phyloP scores from a whole-genome alignment of 2,888 invertebrate genomes.

The Cantharis flavilabris region DNA sequence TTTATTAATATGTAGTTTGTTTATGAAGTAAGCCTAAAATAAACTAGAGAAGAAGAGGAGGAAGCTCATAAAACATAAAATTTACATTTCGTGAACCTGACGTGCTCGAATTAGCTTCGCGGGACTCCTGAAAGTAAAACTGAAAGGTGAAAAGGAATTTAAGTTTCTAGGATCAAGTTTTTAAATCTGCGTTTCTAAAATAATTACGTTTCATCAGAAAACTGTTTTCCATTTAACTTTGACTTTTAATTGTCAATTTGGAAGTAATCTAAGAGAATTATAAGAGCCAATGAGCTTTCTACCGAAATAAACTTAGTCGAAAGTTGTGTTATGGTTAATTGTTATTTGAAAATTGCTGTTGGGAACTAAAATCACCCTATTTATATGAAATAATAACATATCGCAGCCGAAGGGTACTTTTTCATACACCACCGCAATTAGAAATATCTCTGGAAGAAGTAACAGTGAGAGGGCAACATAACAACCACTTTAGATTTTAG shows the following conservation, averaged over 20 bases:
- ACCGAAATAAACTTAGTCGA: slow-evolving; percentile 20
- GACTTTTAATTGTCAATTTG: slow-evolving; percentile 22
- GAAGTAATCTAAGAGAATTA: slow-evolving; percentile 10
- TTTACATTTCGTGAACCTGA: not conserved
- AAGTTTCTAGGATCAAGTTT: not conserved
- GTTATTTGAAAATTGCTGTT: not conserved
- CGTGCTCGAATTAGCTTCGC: not conserved
- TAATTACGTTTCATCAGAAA: not conserved
- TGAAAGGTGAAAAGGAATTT: not conserved
- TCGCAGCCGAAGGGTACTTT: slow-evolving; percentile 17
- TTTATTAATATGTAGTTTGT: not conserved
- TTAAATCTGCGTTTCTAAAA: not conserved
- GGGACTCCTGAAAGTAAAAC: not conserved
- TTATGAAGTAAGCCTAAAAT: not conserved
- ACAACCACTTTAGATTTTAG: slow-evolving; percentile 21
- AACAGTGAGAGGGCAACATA: slow-evolving; percentile 10
- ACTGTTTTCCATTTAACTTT: not conserved
- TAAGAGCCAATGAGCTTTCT: slow-evolving; percentile 19
- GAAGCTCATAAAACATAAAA: not conserved
- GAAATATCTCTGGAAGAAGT: slow-evolving; percentile 26
- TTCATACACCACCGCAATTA: slow-evolving; percentile 26
- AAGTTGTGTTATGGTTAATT: not conserved
- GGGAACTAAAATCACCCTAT: slow-evolving; percentile 15
- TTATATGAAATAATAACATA: slow-evolving; percentile 28
- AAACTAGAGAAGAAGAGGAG: not conserved